Evolutionary conservation across 2,888 invertebrate species (phyloP).

Genomic region (Folsomia candida): DNA sequence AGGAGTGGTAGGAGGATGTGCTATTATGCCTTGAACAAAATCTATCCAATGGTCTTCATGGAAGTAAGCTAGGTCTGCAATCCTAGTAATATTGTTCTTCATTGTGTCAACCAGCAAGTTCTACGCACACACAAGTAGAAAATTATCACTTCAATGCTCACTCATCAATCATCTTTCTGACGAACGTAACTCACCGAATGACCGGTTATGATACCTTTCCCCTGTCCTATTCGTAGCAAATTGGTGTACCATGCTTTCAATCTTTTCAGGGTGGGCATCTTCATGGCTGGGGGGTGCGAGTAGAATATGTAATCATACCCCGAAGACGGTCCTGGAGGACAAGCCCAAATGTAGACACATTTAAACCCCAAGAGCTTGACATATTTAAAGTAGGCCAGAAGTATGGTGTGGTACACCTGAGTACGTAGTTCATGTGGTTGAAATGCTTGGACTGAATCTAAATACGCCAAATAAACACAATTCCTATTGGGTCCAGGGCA

Average conservation of each 20-base stretch:
- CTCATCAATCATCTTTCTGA: too few species aligned
- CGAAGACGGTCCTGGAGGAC: conserved; percentile 96
- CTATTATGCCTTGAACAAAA: conserved; percentile 62
- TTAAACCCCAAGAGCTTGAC: conserved; percentile 96
- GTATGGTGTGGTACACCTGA: conserved; percentile 97
- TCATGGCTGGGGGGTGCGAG: conserved; percentile 98
- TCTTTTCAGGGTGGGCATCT: conserved; percentile 98
- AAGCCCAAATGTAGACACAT: conserved; percentile 99
- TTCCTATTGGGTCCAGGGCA: conserved; percentile 91
- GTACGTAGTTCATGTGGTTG: conserved; percentile 94
- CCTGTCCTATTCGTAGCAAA: conserved; percentile 75
- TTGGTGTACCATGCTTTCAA: conserved; percentile 99
- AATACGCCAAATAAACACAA: conserved; percentile 96
- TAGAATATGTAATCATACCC: conserved; percentile 99
- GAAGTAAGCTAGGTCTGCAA: conserved; percentile 91
- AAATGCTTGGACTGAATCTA: conserved; percentile 99
- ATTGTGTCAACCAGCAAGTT: conserved; percentile 96
- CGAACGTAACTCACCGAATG: conserved; percentile 18
- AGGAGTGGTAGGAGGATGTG: not conserved
- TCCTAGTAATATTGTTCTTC: conserved; percentile 91
- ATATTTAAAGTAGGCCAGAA: conserved; percentile 97
- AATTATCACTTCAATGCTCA: not conserved
- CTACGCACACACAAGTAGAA: conserved; percentile 52
- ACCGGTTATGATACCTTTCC: conserved; percentile 21
- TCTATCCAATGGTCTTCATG: conserved; percentile 99